Percentiles rank a stretch among this genome's conserved stretches.
These are phyloP conservation scores for Eutrigla gurnardus DNA, from an alignment of 2,797 vertebrate species.

Conservation along the genomic window DNA sequence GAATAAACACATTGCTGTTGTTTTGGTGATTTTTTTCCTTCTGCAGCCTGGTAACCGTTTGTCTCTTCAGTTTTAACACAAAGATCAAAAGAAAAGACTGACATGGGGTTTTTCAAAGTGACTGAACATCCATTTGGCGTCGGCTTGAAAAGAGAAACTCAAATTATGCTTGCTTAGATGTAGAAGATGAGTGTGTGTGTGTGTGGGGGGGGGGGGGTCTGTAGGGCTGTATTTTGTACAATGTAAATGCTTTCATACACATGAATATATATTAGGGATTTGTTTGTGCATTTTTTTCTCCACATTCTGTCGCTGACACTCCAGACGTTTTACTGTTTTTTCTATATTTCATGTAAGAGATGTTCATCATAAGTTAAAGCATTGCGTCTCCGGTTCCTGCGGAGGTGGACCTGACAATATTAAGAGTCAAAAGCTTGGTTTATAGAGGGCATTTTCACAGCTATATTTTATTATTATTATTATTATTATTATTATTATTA, in stretches of 20 bases:
- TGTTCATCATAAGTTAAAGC: constrained; percentile 62
- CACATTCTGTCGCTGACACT: constrained; percentile 50
- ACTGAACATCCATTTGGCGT: constrained; percentile 47
- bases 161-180: constrained; percentile 45
- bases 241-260: constrained; percentile 73
- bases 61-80: constrained; percentile 57
- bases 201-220: constrained; percentile 16
- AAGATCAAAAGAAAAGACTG: constrained; percentile 30
- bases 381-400: constrained; percentile 38
- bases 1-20: constrained; percentile 40
- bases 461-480: constrained; percentile 72
- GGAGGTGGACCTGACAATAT: constrained; percentile 62
- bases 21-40: constrained; percentile 41
- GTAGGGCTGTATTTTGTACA: constrained; percentile 66
- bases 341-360: constrained; percentile 58
- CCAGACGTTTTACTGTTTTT: constrained; percentile 48
- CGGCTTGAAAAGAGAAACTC: constrained; percentile 16
- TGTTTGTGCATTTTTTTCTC: constrained; percentile 33
- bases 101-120: constrained; percentile 18
- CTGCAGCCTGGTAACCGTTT: constrained; percentile 50
- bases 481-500: constrained; percentile 52
- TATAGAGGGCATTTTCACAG: constrained; percentile 80
- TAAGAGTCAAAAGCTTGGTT: constrained; percentile 80
- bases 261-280: constrained; percentile 48
- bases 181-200: constrained; percentile 28